phyloP scores from a whole-genome alignment of 2,113 vertebrate species.

The Promerops cafer region DNA sequence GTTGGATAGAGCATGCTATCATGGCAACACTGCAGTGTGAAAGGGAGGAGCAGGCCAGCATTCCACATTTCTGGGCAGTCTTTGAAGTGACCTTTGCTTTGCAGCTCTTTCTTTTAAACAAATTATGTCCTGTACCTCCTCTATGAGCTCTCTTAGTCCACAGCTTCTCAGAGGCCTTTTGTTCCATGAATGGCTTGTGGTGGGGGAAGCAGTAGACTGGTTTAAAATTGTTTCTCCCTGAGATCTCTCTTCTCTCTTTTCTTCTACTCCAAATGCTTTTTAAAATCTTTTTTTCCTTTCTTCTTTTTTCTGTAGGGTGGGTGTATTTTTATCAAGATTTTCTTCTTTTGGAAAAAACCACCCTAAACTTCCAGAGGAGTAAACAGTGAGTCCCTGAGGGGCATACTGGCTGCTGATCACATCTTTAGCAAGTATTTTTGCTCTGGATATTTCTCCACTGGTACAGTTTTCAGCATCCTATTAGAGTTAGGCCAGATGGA shows the following conservation, averaged over 20 bases:
- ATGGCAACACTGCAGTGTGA: not conserved
- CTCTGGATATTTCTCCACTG: not conserved
- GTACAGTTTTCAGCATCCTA: not conserved
- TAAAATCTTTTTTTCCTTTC: too few relatives aligned
- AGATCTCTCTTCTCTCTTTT: not conserved
- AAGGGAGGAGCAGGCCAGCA: not conserved
- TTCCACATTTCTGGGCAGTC: not conserved
- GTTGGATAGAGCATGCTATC: not conserved
- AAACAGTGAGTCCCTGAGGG: not conserved
- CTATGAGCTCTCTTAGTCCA: not conserved
- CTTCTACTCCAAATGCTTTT: not conserved
- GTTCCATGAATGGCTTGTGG: not conserved
- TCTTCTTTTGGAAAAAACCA: not conserved
- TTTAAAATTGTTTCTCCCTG: not conserved
- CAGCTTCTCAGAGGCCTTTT: conserved; percentile 26
- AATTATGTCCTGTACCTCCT: conserved; percentile 25
- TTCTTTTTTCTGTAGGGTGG: not conserved
- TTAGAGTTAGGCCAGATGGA: not conserved
- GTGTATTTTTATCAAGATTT: not conserved
- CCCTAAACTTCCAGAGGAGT: not conserved
- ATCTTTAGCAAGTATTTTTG: not conserved
- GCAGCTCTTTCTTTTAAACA: not conserved
- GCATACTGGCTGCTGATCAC: not conserved
- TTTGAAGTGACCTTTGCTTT: conserved; percentile 39
- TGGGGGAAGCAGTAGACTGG: not conserved